Percentiles rank a stretch among this genome's conserved stretches.
Evolutionary conservation across 1,140 invertebrate species (phyloP).

Genomic region (Tribolium castaneum): DNA sequence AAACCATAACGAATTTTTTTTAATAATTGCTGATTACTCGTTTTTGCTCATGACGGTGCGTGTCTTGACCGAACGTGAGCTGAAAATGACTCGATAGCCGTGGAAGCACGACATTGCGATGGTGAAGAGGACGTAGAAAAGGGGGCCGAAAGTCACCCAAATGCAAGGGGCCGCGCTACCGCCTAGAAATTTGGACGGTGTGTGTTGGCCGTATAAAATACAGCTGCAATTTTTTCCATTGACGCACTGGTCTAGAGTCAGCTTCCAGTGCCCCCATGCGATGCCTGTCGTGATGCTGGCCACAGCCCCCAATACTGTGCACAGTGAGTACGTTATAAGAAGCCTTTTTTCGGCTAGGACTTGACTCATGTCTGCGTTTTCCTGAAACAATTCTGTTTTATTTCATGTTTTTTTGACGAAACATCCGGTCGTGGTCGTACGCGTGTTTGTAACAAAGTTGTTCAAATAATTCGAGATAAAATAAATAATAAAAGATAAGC

Average conservation of each 20-base stretch:
- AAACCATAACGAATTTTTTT: background rate
- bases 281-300: slow-evolving; percentile 64
- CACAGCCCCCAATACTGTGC: slow-evolving; percentile 61
- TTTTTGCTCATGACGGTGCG: slow-evolving; percentile 59
- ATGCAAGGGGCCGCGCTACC: slow-evolving; percentile 66
- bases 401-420: background rate
- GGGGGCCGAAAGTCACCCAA: slow-evolving; percentile 65
- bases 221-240: slow-evolving; percentile 67
- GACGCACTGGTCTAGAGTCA: slow-evolving; percentile 67
- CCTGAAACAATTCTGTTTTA: background rate
- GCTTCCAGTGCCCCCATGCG: slow-evolving; percentile 69
- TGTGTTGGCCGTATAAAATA: slow-evolving; percentile 67
- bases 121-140: slow-evolving; percentile 64
- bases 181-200: slow-evolving; percentile 65
- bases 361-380: slow-evolving; percentile 49
- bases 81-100: slow-evolving; percentile 66
- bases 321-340: slow-evolving; percentile 61
- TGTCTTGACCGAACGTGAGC: slow-evolving; percentile 59
- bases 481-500: slow-evolving; percentile 2
- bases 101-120: slow-evolving; percentile 66
- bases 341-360: slow-evolving; percentile 62
- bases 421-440: background rate
- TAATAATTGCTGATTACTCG: slow-evolving; percentile 50
- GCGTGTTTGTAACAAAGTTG: background rate
- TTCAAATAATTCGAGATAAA: background rate